These are phyloP conservation scores for Naso thynnoides DNA, from an alignment of 2,797 vertebrate genomes.

Conservation along the genomic window DNA sequence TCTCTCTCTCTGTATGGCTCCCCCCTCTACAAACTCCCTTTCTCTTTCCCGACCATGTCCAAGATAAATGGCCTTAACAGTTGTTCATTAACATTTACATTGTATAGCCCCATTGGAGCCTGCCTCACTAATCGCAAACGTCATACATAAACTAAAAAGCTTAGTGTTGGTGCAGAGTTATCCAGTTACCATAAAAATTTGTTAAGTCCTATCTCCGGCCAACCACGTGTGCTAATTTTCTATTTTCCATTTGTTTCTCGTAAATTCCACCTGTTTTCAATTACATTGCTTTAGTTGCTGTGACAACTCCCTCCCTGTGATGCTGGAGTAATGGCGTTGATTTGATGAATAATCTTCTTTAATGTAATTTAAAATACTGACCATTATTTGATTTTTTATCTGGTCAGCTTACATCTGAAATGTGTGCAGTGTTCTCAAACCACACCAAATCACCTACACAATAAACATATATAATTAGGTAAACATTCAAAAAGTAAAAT, in stretches of 20 bases:
- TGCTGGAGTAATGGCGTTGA: conserved; percentile 13
- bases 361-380: not conserved
- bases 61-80: conserved; percentile 26
- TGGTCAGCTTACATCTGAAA: conserved; percentile 6
- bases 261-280: not conserved
- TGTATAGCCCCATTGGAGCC: conserved; percentile 1
- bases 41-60: not conserved
- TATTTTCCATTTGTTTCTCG: conserved; percentile 1
- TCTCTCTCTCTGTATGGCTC: not conserved
- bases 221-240: not conserved
- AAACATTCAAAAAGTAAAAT: not conserved
- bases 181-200: conserved; percentile 7
- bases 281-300: conserved; percentile 38
- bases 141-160: conserved; percentile 22
- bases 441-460: not conserved
- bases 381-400: conserved; percentile 3
- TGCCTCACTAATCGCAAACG: conserved; percentile 16
- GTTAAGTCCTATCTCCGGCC: not conserved
- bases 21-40: not conserved
- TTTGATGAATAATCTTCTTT: conserved; percentile 10
- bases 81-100: conserved; percentile 24
- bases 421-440: not conserved
- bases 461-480: not conserved
- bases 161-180: conserved; percentile 27
- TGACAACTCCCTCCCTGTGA: conserved; percentile 1